Conservation (phyloP, 2,113 vertebrate species). For the Vidua chalybeata region DNA sequence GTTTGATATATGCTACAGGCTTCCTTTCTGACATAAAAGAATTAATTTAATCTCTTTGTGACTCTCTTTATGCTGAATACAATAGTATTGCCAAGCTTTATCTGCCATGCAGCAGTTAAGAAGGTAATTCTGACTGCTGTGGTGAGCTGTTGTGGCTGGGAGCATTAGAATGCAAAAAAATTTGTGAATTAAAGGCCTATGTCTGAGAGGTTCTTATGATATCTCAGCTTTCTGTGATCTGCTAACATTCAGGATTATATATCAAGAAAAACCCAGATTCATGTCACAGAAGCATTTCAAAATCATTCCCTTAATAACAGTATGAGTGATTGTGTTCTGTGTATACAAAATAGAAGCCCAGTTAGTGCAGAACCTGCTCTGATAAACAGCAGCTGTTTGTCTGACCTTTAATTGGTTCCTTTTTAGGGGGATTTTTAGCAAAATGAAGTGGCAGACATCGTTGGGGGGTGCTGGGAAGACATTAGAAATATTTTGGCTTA, state of each 20-base stretch:
- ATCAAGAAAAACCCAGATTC: neutral
- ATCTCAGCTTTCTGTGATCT: conserved; percentile 19
- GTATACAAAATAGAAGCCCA: neutral
- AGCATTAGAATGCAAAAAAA: conserved; percentile 31
- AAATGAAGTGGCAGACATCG: neutral
- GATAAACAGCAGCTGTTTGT: neutral
- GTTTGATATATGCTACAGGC: neutral
- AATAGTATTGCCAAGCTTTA: conserved; percentile 27
- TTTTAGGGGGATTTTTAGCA: neutral
- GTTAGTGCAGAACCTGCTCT: neutral
- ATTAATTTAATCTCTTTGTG: conserved; percentile 42
- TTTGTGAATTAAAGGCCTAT: conserved; percentile 9
- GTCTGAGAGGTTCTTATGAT: neutral
- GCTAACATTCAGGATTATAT: neutral
- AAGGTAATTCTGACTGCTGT: conserved; percentile 25
- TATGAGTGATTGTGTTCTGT: neutral
- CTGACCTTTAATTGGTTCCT: neutral
- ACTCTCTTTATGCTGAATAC: conserved; percentile 15
- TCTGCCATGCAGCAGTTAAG: conserved; percentile 14
- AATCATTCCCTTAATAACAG: neutral
- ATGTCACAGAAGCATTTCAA: neutral
- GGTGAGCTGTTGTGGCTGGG: neutral
- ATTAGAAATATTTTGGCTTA: neutral
- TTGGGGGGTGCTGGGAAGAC: neutral
- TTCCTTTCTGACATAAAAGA: conserved; percentile 4